Conservation (phyloP, 2,113 vertebrate genomes). For the Pseudonaja textilis region DNA sequence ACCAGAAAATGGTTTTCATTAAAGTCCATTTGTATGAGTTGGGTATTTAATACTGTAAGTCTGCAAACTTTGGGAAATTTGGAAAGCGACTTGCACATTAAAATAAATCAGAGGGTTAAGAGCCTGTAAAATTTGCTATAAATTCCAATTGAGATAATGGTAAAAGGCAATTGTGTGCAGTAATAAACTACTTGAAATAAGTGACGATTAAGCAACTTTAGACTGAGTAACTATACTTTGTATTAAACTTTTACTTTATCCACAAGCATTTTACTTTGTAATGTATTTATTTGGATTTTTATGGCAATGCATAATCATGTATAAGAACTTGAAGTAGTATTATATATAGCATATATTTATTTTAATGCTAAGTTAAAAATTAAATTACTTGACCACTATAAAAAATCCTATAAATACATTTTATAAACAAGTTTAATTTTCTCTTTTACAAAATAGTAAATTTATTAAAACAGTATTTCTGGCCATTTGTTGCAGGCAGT, state of each 20-base stretch:
- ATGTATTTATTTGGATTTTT: slow-evolving; percentile 50
- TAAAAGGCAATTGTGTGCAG: slow-evolving; percentile 21
- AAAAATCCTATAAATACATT: slow-evolving; percentile 2
- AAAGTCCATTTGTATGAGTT: slow-evolving; percentile 14
- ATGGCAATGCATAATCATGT: slow-evolving; percentile 36
- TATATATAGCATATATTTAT: slow-evolving; percentile 31
- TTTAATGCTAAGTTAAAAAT: slow-evolving; percentile 26
- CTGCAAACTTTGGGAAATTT: slow-evolving; percentile 9
- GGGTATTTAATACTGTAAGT: slow-evolving; percentile 28
- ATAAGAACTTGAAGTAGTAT: slow-evolving; percentile 45
- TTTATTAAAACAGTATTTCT: background rate
- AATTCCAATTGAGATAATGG: slow-evolving; percentile 26
- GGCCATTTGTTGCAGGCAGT: background rate
- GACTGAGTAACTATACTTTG: slow-evolving; percentile 16
- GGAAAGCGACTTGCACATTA: slow-evolving; percentile 9
- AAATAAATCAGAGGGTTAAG: slow-evolving; percentile 36
- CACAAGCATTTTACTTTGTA: slow-evolving; percentile 35
- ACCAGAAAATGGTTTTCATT: slow-evolving; percentile 19
- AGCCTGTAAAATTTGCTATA: slow-evolving; percentile 34
- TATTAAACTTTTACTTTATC: slow-evolving; percentile 21
- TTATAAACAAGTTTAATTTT: slow-evolving; percentile 7
- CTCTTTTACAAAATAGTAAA: background rate
- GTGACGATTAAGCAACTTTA: slow-evolving; percentile 31
- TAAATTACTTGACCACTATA: background rate
- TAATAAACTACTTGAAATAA: slow-evolving; percentile 38